These are phyloP conservation scores for Oithona nana DNA, from an alignment of 2,888 invertebrate genomes.

Conservation along the genomic window DNA sequence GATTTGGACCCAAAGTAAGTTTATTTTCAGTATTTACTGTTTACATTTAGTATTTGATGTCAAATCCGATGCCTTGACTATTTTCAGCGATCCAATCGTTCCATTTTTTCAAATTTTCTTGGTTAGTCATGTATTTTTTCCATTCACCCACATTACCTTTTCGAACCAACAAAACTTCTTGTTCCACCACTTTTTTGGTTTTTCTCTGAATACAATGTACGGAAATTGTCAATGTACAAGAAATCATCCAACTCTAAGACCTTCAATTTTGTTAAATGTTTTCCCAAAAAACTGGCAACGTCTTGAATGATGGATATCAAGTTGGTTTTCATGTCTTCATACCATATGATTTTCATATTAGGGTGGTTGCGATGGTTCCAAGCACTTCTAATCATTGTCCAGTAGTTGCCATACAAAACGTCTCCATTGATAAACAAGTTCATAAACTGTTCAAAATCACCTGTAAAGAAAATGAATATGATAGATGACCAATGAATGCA, in stretches of 20 bases:
- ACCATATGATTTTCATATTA: not conserved
- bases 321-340: slow-evolving; percentile 3
- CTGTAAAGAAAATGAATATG: too few relatives aligned
- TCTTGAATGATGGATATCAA: not conserved
- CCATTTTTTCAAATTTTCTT: not conserved
- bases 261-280: not conserved
- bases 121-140: slow-evolving; percentile 1
- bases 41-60: not conserved
- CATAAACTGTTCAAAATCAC: slow-evolving; percentile 39
- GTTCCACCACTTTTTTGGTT: not conserved
- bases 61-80: not conserved
- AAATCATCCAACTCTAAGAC: not conserved
- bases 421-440: slow-evolving; percentile 33
- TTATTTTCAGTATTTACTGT: too few relatives aligned
- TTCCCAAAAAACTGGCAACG: not conserved
- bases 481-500: too few relatives aligned
- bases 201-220: not conserved
- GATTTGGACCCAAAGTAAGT: slow-evolving; percentile 20
- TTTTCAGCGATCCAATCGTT: slow-evolving; percentile 2
- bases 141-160: slow-evolving; percentile 13
- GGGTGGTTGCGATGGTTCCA: not conserved
- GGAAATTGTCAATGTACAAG: slow-evolving; percentile 1
- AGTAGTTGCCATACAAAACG: not conserved
- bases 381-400: not conserved
- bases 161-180: not conserved